These are phyloP conservation scores for Silurus meridionalis DNA, from an alignment of 2,113 vertebrate genomes.

Conservation along the genomic window DNA sequence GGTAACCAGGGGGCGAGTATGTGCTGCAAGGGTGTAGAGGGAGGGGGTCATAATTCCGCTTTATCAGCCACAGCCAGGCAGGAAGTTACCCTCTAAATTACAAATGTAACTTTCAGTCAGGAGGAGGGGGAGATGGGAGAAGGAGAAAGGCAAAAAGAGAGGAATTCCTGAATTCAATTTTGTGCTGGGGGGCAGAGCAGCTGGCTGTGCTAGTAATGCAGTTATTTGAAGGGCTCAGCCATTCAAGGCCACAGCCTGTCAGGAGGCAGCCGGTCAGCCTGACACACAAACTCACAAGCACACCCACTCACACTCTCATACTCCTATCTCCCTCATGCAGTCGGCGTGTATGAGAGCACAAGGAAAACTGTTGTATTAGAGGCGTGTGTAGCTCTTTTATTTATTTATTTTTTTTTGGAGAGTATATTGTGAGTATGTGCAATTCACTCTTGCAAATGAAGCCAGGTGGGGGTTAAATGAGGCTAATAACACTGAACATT, in stretches of 20 bases:
- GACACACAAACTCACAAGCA: conserved; percentile 53
- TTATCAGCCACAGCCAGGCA: conserved; percentile 85
- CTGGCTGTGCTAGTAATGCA: conserved; percentile 94
- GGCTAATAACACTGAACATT: conserved; percentile 32
- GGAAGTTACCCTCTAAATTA: conserved; percentile 95
- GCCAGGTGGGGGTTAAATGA: conserved; percentile 30
- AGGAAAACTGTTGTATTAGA: conserved; percentile 52
- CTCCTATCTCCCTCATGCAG: conserved; percentile 26
- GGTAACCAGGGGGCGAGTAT: conserved; percentile 29
- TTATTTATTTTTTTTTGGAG: background rate
- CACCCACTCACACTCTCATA: conserved; percentile 16
- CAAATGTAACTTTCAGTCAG: conserved; percentile 94
- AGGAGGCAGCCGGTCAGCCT: conserved; percentile 66
- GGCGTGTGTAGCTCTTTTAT: conserved; percentile 42
- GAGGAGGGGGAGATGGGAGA: conserved; percentile 62
- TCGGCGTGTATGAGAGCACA: background rate
- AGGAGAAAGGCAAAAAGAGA: conserved; percentile 56
- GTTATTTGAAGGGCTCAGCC: conserved; percentile 90
- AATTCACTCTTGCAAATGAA: background rate
- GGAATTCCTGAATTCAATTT: conserved; percentile 92
- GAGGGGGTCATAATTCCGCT: conserved; percentile 84
- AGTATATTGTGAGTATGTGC: conserved; percentile 11
- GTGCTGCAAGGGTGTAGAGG: conserved; percentile 59
- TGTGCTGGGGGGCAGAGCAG: conserved; percentile 80
- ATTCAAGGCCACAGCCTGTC: conserved; percentile 71